These are phyloP conservation scores for Venustaconcha ellipsiformis DNA, from an alignment of 1,140 invertebrate species.

Conservation along the genomic window DNA sequence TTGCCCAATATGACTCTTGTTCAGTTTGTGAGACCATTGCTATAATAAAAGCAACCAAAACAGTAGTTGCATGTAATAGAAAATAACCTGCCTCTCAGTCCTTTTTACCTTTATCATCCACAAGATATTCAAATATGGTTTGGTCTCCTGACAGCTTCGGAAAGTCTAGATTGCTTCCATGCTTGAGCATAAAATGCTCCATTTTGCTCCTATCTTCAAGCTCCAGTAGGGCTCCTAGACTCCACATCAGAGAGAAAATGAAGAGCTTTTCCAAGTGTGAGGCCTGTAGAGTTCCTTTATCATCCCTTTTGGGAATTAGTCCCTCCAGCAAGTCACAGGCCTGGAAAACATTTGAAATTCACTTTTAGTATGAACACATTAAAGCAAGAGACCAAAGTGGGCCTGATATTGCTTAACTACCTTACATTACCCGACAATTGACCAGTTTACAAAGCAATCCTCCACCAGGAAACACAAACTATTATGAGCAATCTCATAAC, in stretches of 20 bases:
- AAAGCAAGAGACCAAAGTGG: no score
- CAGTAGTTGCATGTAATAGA: no score
- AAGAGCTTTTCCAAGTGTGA: slow-evolving; percentile 63
- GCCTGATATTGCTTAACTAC: no score
- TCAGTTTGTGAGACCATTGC: no score
- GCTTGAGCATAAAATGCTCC: slow-evolving; percentile 60
- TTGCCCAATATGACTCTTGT: no score
- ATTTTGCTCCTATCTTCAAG: slow-evolving; percentile 81
- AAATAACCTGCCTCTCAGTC: neutral
- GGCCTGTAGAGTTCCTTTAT: slow-evolving; percentile 64
- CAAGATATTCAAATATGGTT: slow-evolving; percentile 89
- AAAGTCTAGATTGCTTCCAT: slow-evolving; percentile 46
- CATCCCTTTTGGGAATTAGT: slow-evolving; percentile 77
- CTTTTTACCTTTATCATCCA: slow-evolving; percentile 80
- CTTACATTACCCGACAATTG: no score
- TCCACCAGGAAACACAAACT: no score
- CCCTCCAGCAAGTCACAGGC: slow-evolving; percentile 81
- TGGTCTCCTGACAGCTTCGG: slow-evolving; percentile 60
- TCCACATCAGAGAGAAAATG: slow-evolving; percentile 88
- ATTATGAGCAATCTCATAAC: no score
- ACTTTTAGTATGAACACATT: no score
- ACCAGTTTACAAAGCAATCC: no score
- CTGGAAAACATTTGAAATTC: slow-evolving; percentile 39
- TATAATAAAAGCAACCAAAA: no score
- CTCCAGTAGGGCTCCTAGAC: slow-evolving; percentile 90